These are phyloP conservation scores for Drosophila lacertosa DNA, from an alignment of 1,140 invertebrate genomes.

Conservation along the genomic window DNA sequence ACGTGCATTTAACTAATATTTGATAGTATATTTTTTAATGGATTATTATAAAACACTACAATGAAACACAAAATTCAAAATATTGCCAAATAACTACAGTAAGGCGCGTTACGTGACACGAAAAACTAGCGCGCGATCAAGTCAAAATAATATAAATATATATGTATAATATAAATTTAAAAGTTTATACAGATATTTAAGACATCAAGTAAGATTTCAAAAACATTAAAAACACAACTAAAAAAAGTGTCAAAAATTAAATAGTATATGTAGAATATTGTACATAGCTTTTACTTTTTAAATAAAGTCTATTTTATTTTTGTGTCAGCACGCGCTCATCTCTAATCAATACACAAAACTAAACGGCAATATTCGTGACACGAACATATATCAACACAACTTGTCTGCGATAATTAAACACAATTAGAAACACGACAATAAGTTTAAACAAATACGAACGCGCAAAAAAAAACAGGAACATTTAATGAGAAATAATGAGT, in stretches of 20 bases:
- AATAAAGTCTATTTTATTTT: not conserved
- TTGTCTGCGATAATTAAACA: too few relatives aligned
- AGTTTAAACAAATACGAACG: not conserved
- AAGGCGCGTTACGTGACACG: not conserved
- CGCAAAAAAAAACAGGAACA: not conserved
- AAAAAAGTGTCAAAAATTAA: too few relatives aligned
- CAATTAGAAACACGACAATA: not conserved
- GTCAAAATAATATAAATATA: not conserved
- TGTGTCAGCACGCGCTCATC: not conserved
- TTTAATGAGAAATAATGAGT: too few relatives aligned
- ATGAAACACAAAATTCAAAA: not conserved
- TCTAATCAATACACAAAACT: slow-evolving; percentile 2
- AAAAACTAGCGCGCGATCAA: not conserved
- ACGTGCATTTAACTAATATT: slow-evolving; percentile 17
- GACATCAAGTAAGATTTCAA: not conserved
- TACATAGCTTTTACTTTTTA: too few relatives aligned
- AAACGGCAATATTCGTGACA: not conserved
- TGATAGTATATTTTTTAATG: slow-evolving; percentile 4
- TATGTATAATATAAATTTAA: too few relatives aligned
- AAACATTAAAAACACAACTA: not conserved
- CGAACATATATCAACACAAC: too few relatives aligned
- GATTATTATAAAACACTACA: slow-evolving; percentile 14
- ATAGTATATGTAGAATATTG: too few relatives aligned
- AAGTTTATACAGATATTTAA: not conserved
- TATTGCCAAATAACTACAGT: not conserved